A percentile compares a stretch with the other conserved stretches of the same genome.
These are phyloP conservation scores for Subanguina moxae DNA, from an alignment of 1,140 invertebrate genomes.

Conservation along the genomic window DNA sequence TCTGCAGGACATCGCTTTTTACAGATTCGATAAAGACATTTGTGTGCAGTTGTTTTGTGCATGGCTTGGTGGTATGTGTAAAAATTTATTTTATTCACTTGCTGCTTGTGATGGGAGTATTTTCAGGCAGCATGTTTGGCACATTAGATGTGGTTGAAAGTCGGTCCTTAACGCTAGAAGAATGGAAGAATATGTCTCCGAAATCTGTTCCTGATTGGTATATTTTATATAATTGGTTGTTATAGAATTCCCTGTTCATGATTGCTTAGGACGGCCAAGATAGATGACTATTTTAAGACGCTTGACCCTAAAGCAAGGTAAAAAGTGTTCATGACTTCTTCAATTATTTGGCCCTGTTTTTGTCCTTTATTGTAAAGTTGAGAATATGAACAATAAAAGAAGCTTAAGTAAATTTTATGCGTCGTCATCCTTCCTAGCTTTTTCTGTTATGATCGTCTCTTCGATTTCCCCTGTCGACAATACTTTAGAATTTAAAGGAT, in stretches of 20 bases:
- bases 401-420: no score
- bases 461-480: no score
- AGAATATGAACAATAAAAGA: no score
- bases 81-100: slow-evolving; percentile 1
- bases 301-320: neutral
- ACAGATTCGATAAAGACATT: slow-evolving; percentile 27
- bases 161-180: slow-evolving; percentile 37
- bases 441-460: no score
- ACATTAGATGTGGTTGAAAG: slow-evolving; percentile 23
- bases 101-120: neutral
- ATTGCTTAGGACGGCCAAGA: slow-evolving; percentile 9
- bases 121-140: slow-evolving; percentile 32
- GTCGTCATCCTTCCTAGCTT: no score
- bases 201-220: slow-evolving; percentile 34
- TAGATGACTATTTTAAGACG: slow-evolving; percentile 17
- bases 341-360: no score
- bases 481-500: no score
- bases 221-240: no score
- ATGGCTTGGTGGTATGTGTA: slow-evolving; percentile 36
- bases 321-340: neutral
- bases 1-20: slow-evolving; percentile 32
- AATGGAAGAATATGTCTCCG: slow-evolving; percentile 21
- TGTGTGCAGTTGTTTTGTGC: slow-evolving; percentile 24
- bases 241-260: no score
- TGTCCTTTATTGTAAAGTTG: no score